Evolutionary conservation across 2,113 vertebrate genomes (phyloP).

Genomic region (Bolborhynchus lineola): DNA sequence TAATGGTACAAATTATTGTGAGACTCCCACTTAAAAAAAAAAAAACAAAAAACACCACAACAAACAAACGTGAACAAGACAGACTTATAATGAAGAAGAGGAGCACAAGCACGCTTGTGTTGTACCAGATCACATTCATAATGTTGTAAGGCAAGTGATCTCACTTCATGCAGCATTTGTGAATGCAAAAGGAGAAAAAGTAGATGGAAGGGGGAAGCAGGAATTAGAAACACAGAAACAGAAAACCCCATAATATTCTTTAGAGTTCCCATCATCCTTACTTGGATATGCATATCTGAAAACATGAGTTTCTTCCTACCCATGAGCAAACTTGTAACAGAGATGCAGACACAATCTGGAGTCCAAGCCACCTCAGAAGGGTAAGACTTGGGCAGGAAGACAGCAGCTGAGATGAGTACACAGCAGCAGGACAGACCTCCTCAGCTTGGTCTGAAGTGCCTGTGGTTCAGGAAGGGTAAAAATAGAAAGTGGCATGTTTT

Average conservation of each 20-base stretch:
- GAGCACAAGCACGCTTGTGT: fast-evolving
- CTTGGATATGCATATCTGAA: background rate
- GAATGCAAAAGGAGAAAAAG: background rate
- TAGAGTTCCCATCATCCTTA: background rate
- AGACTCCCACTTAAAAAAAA: background rate
- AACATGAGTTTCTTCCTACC: background rate
- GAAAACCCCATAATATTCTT: background rate
- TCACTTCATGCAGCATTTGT: background rate
- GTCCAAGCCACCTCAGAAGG: background rate
- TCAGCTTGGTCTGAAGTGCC: background rate
- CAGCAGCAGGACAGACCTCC: background rate
- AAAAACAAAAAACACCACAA: too few relatives aligned
- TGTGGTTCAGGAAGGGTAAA: background rate
- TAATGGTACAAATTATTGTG: background rate
- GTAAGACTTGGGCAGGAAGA: background rate
- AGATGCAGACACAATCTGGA: too few relatives aligned
- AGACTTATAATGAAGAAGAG: background rate
- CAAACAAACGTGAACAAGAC: background rate
- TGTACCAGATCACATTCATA: background rate
- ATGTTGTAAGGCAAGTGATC: background rate
- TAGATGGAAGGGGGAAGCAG: background rate
- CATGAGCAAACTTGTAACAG: background rate
- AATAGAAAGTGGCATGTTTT: background rate
- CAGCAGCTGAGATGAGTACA: background rate
- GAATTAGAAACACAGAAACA: background rate